A percentile compares a stretch with the other conserved stretches of the same genome.
These are phyloP conservation scores for Salmo trutta DNA, from an alignment of 2,797 vertebrate species.

Conservation along the genomic window DNA sequence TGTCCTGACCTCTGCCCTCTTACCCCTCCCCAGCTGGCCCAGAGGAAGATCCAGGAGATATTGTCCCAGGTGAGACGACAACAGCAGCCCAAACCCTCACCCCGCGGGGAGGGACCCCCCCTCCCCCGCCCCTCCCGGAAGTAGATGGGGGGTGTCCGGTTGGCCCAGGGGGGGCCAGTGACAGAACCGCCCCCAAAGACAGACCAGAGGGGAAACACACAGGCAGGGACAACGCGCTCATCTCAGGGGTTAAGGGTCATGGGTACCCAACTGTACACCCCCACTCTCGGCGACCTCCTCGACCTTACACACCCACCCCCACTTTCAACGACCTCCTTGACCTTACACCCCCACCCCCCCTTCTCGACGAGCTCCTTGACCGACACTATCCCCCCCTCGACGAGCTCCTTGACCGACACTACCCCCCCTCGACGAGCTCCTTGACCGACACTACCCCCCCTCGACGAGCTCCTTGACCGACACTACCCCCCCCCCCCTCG, in stretches of 20 bases:
- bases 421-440: background rate
- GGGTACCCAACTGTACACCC: conserved; percentile 55
- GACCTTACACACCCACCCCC: too few relatives aligned
- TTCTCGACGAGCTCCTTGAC: too few relatives aligned
- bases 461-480: conserved; percentile 51
- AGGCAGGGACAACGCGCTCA: conserved; percentile 49
- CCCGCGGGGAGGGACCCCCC: conserved; percentile 56
- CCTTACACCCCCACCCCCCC: conserved; percentile 57
- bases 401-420: too few relatives aligned
- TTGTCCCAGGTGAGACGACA: conserved; percentile 97
- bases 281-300: conserved; percentile 21
- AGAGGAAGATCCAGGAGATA: conserved; percentile 99
- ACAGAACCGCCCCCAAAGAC: conserved; percentile 73
- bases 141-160: background rate
- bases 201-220: conserved; percentile 61
- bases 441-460: background rate
- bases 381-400: background rate
- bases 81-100: conserved; percentile 84
- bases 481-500: conserved; percentile 60
- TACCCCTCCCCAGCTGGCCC: conserved; percentile 83
- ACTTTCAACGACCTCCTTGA: conserved; percentile 43
- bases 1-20: background rate
- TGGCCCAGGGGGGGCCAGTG: conserved; percentile 57
- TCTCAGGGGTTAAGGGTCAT: conserved; percentile 69
- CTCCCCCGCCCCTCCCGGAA: background rate